Percentiles rank a stretch among this genome's conserved stretches.
phyloP scores from a whole-genome alignment of 2,113 vertebrate genomes.

The Camelus bactrianus region DNA sequence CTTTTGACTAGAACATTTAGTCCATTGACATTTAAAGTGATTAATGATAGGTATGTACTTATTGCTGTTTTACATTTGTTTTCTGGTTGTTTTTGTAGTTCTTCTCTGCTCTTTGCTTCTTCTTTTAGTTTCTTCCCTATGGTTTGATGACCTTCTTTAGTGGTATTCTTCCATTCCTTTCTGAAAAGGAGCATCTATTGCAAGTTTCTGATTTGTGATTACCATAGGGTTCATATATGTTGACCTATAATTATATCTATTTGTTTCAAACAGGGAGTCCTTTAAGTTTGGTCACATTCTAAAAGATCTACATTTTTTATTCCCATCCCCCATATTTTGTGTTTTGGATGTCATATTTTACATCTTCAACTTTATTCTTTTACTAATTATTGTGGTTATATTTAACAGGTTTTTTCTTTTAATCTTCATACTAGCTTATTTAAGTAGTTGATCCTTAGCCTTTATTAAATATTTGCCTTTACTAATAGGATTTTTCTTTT shows the following conservation, averaged over 20 bases:
- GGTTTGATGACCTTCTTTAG: neutral
- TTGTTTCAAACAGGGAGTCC: neutral
- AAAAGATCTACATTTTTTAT: neutral
- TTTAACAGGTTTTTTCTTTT: neutral
- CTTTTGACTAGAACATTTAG: neutral
- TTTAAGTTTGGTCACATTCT: neutral
- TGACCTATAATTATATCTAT: neutral
- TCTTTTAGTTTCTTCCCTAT: neutral
- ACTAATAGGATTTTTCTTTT: neutral
- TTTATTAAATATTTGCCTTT: neutral
- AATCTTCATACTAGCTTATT: neutral
- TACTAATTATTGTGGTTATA: no score
- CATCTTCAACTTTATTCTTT: no score
- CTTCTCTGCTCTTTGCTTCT: neutral
- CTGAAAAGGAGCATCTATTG: neutral
- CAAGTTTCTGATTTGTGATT: neutral
- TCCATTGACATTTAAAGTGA: neutral
- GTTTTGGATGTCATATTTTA: no score
- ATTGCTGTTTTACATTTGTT: neutral
- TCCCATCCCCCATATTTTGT: neutral
- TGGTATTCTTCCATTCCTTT: neutral
- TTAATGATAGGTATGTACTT: neutral
- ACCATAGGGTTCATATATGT: neutral
- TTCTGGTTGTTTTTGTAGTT: neutral
- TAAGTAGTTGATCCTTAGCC: neutral